phyloP scores from a whole-genome alignment of 2,113 vertebrate species.

The Malurus elegans region DNA sequence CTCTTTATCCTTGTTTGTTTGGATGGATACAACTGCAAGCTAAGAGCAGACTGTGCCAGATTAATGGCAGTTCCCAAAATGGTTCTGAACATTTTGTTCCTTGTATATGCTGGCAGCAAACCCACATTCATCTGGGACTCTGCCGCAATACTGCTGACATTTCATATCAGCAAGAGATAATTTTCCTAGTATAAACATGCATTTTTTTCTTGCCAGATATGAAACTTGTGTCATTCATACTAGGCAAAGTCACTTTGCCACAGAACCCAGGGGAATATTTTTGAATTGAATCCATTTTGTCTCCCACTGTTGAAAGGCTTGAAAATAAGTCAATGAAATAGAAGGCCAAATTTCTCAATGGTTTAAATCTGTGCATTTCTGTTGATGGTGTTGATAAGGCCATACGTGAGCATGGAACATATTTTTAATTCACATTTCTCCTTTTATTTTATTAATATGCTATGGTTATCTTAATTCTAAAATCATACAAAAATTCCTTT shows the following conservation, averaged over 20 bases:
- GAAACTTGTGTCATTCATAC: neutral
- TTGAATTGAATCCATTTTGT: neutral
- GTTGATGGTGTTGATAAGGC: neutral
- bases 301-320: neutral
- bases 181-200: neutral
- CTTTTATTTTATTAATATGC: neutral
- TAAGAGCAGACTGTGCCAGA: neutral
- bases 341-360: neutral
- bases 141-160: slow-evolving; percentile 20
- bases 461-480: neutral
- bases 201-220: neutral
- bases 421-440: neutral
- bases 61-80: neutral
- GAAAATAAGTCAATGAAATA: neutral
- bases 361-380: neutral
- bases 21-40: neutral
- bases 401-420: neutral
- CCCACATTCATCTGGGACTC: neutral
- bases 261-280: neutral
- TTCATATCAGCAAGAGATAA: slow-evolving; percentile 28
- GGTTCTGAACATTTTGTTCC: neutral
- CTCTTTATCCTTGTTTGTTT: neutral
- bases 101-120: slow-evolving; percentile 14
- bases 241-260: neutral
- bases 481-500: neutral